Evolutionary conservation across 2,888 invertebrate genomes (phyloP), one percentile per base, ranked within the genome.

Genomic region (Diogma glabrata): DNA sequence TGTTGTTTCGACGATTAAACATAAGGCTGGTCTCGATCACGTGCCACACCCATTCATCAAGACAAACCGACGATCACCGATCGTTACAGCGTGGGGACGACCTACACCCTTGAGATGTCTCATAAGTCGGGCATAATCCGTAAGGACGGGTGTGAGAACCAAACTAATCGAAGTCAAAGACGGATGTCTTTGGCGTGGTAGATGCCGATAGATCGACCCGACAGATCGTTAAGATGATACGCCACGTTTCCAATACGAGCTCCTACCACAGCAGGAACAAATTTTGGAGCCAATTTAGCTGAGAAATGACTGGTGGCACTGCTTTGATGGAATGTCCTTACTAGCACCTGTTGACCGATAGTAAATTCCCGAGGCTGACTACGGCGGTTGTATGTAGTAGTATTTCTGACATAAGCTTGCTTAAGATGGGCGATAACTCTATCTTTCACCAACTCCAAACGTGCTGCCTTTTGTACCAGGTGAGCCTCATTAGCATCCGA

Each of bases 121-220:
- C n/a, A n/a, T n/a, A n/a, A n/a, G n/a, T n/a, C n/a, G n/a, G n/a
- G n/a, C n/a, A n/a, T n/a, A n/a, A n/a, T n/a, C n/a, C n/a, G n/a
- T n/a, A n/a, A n/a, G n/a, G n/a, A n/a, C n/a, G n/a, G n/a, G n/a
- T n/a, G n/a, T n/a, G n/a, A n/a, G n/a, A n/a, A n/a, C n/a, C n/a
- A n/a, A n/a, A n/a, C n/a, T n/a, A n/a, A n/a, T n/a, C n/a, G n/a
- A n/a, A n/a, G n/a, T n/a, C n/a, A n/a, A n/a, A n/a, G n/a, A n/a
- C n/a, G n/a, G n/a, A 40, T 19, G 10, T 40, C 40, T 20, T 40
- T 40, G 20, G 40, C 40, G n/a, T 40, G 40, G 20, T 40, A 40
- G n/a, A n/a, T 40, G 19, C 40, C 40, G 3, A 40, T 20, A 12
- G n/a, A 4, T 19, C 22, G 19, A 12, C 40, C 40, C 20, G 19